Base-by-base conservation (phyloP, 2,797 vertebrate species). In the Microctenopoma stevenorrisi region DNA sequence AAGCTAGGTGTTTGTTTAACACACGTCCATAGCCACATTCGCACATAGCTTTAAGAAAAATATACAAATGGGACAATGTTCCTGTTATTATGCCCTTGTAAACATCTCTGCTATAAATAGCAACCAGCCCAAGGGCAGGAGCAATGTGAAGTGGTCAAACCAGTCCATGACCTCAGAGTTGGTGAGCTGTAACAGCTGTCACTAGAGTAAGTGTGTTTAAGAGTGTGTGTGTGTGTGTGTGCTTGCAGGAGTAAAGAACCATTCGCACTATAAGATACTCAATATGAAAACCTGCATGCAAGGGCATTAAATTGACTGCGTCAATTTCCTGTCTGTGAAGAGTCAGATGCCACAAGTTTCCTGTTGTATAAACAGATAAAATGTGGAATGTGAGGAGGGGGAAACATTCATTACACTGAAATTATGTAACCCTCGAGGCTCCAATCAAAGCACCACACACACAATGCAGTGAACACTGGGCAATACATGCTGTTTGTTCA, bases 51-150 rank as follows among this genome's bases (percentile, higher is more conserved):
- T 68, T 37, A 48, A 37, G 37, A 48, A 56, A 64, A 57, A 35
- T 4, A 64, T 51, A 64, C 49, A 62, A 65, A 59, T 26, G 49
- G 8, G 59, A 43, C 57, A 62, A 51, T 72, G 83, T 75, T 40
- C 49, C 56, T 42, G 47, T 71, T 72, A 85, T 82, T 73, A 70
- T 69, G 80, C 77, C 86, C 82, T 87, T 86, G 81, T 89, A 81
- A 88, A 88, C 81, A 86, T 74, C 61, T 18, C 15, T 37, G 72
- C 85, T 90, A 93, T 88, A 92, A 92, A 93, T 92, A 93, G 90
- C 67, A 62, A 25, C 30, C 30, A 33, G 70, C 86, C 79, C 72
- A 86, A 86, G 86, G 90, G 81, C 84, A 82, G 58, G 55, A 75
- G 79, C 73, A 66, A 78, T 68, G 77, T 53, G 58, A 87, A 79